Evolutionary conservation across 2,888 invertebrate genomes (phyloP), one percentile per base, ranked within the genome.

Genomic region (Torymus texanus): DNA sequence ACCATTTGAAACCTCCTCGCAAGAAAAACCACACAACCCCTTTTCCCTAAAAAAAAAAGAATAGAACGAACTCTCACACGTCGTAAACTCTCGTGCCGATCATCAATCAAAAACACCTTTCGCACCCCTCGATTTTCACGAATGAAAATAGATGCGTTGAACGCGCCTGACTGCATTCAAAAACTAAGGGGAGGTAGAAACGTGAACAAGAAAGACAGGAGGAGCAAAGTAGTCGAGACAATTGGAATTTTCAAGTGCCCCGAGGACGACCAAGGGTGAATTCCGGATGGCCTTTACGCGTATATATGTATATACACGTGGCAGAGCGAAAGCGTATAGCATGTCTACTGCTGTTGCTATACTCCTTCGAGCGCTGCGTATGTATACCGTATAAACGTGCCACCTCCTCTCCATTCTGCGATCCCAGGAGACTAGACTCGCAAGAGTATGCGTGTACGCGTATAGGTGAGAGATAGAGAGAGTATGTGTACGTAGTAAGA

Each of bases 71-170:
- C 8, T 18, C 8, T 18, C 11, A 3, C 12, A 11, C 65, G 21
- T 71, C 71, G 16, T 12, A 16, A 16, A 71, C 58, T 24, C 63
- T 71, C 59, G 56, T 24, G 12, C 51, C 29, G 5, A 11, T 29
- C 70, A 62, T 67, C 58, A 56, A 74, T 78, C 78, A 78, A 78
- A 65, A 78, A 29, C n/a, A 53, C 50, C 18, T 58, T 21, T 21
- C 41, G n/a, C 11, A 10, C 29, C 50, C 2, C 73, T 68, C 62
- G 55, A 67, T 75, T 75, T 61, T 75, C 75, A 66, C 59, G 63
- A 65, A 65, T 71, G 65, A 75, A 71, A 79, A 75, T 75, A 58
- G 62, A 78, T 74, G 50, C 12, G 68, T 68, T 18, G 56, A 73
- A 70, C 63, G 21, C 50, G 21, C 71, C 53, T 12, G 16, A 63